Evolutionary conservation across 2,888 invertebrate genomes (phyloP), one percentile per base, ranked within the genome.

Genomic region (Leucophora obtusa): DNA sequence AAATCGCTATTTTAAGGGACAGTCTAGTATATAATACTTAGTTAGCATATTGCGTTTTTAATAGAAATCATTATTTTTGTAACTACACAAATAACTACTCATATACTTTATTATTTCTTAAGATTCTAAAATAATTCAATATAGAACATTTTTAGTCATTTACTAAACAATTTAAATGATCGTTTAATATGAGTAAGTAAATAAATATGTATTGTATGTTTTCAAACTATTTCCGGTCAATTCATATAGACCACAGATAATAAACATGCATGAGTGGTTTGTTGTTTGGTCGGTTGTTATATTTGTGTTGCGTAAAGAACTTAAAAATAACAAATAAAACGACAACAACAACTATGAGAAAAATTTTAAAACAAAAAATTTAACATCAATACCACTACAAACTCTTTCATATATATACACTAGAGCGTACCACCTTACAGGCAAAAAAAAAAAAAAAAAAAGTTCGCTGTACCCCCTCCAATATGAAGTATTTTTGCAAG

Each of bases 251-350:
- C 81, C 77, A 73, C 80, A 77, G 77, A 73, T 81, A 81, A 81
- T 81, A 81, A 81, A 77, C 81, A 81, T 73, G 73, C 80, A 66
- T 73, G 77, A 77, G 73, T 77, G 81, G 81, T 81, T 73, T 77
- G 65, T 65, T 75, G 60, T 77, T 81, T 73, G 76, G 54, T 56
- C 18, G 69, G 59, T 72, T 59, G 71, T 66, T 63, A 43, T 70
- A 70, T 77, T 77, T 81, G 72, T 60, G 38, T 74, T 81, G 73
- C 68, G 73, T 77, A 66, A 59, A 72, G 76, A 62, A 63, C 62
- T 51, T 63, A 53, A 59, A 53, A 50, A 38, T 18, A 62, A 43
- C 11, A 51, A 58, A 62, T 53, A 24, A 21, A 50, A 14, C 54
- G 62, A 24, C 17, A 60, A 50, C 43, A 72, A 60, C 24, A 33